Conservation (phyloP, 2,113 vertebrate species). For the Spheniscus mendiculus region DNA sequence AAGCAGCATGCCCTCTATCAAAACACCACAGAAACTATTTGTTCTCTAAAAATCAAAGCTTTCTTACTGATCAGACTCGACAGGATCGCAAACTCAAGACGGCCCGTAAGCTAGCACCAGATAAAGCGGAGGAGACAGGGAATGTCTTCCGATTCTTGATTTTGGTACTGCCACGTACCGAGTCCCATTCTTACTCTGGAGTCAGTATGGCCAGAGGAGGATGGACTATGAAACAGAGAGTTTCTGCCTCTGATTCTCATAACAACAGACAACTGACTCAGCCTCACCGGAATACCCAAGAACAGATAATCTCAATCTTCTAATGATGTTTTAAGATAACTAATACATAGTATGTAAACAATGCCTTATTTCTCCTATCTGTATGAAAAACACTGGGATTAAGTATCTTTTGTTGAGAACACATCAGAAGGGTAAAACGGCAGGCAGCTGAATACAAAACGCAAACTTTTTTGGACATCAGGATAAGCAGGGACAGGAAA, state of each 20-base stretch:
- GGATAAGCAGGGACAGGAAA: neutral
- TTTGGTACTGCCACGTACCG: rapidly evolving
- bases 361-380: neutral
- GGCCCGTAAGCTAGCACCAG: neutral
- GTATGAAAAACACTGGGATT: neutral
- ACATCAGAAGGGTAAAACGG: neutral
- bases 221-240: neutral
- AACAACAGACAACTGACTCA: neutral
- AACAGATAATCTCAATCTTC: neutral
- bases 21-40: neutral
- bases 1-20: neutral
- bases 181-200: neutral
- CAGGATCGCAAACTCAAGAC: neutral
- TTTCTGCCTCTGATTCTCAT: neutral
- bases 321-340: neutral
- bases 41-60: neutral
- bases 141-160: neutral
- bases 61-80: neutral
- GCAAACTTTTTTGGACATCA: neutral
- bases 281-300: neutral
- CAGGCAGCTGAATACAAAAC: neutral
- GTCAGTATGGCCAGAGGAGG: neutral
- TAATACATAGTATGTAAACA: neutral
- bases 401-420: neutral
- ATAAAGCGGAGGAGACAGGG: neutral